Conservation (phyloP, 2,113 vertebrate species). For the Labeo rohita region DNA sequence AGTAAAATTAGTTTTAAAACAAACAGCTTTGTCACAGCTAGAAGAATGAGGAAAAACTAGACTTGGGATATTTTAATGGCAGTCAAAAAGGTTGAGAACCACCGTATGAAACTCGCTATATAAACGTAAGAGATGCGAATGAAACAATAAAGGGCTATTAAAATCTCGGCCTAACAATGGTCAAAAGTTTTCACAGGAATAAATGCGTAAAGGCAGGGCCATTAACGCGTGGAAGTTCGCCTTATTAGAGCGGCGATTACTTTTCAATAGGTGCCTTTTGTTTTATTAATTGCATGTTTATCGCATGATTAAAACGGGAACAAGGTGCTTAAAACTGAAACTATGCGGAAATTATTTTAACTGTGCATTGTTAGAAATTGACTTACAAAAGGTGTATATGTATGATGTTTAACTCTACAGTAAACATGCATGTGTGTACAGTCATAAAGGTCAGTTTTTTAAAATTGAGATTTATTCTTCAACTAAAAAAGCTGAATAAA, state of each 20-base stretch:
- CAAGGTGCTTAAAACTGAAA: conserved; percentile 10
- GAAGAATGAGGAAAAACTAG: background rate
- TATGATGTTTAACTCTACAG: background rate
- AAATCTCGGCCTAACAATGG: background rate
- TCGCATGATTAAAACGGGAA: conserved; percentile 34
- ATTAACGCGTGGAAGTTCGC: conserved; percentile 24
- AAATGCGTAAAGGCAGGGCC: background rate
- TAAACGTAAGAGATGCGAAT: background rate
- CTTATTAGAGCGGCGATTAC: conserved; percentile 8
- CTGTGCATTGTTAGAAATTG: background rate
- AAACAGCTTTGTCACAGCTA: background rate
- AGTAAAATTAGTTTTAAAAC: background rate
- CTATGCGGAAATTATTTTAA: conserved; percentile 24
- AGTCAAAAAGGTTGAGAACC: background rate
- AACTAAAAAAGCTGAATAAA: too few species aligned
- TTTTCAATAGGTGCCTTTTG: conserved; percentile 21
- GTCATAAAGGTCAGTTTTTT: too few species aligned
- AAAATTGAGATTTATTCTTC: too few species aligned
- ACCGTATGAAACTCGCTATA: background rate
- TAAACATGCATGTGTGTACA: background rate
- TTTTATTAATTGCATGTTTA: conserved; percentile 34
- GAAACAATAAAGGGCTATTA: background rate
- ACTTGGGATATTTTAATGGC: too few species aligned
- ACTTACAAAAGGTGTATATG: background rate
- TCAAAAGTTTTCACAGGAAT: conserved; percentile 6